These are phyloP conservation scores for Xanthia icteritia DNA, from an alignment of 2,888 invertebrate species.

Conservation along the genomic window DNA sequence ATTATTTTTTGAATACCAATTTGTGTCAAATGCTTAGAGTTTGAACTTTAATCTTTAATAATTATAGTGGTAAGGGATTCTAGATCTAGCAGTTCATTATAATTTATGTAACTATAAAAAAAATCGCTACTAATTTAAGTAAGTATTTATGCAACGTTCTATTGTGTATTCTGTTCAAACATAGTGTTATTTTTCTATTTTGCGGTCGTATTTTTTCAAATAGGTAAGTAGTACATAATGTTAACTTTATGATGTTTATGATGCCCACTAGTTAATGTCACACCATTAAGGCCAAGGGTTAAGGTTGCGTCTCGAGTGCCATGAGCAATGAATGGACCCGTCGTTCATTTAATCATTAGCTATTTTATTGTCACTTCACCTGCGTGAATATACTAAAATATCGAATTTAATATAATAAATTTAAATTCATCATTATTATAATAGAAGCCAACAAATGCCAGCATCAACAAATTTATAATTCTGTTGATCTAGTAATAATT, in stretches of 20 bases:
- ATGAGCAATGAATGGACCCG: slow-evolving; percentile 26
- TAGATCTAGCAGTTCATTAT: background rate
- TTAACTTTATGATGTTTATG: slow-evolving; percentile 32
- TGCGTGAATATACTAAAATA: slow-evolving; percentile 15
- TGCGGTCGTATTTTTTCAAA: background rate
- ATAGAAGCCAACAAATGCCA: slow-evolving; percentile 28
- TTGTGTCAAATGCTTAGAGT: slow-evolving; percentile 49
- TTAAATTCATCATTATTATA: slow-evolving; percentile 31
- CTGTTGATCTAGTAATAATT: slow-evolving; percentile 54
- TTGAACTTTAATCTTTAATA: slow-evolving; percentile 29
- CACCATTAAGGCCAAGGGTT: slow-evolving; percentile 50
- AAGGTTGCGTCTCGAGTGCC: slow-evolving; percentile 35
- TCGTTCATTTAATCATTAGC: slow-evolving; percentile 27
- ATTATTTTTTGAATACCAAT: slow-evolving; percentile 54
- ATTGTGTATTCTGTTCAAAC: background rate
- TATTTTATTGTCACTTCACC: slow-evolving; percentile 23
- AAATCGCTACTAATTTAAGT: background rate
- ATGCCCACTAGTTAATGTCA: slow-evolving; percentile 33
- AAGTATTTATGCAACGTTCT: background rate
- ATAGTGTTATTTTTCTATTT: background rate
- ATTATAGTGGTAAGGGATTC: slow-evolving; percentile 29
- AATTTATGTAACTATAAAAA: no score
- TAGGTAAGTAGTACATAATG: background rate
- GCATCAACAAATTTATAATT: slow-evolving; percentile 57
- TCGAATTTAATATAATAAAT: slow-evolving; percentile 12